phyloP scores from a whole-genome alignment of 2,113 vertebrate genomes.

The Hippocampus zosterae region DNA sequence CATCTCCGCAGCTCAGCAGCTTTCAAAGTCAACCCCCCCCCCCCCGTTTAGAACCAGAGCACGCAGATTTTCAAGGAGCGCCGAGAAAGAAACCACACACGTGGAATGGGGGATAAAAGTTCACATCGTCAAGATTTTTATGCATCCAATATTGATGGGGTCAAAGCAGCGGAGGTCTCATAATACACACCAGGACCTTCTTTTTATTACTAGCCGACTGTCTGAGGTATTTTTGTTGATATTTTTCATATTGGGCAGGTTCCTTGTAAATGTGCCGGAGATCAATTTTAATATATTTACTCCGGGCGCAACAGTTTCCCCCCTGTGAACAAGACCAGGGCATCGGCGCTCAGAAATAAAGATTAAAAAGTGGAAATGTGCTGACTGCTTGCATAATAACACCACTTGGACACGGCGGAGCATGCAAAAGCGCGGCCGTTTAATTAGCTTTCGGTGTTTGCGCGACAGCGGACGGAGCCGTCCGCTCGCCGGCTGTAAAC shows the following conservation, averaged over 20 bases:
- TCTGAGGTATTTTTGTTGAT: background rate
- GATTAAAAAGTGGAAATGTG: background rate
- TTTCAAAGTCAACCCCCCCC: background rate
- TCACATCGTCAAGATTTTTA: conserved; percentile 9
- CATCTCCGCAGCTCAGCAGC: conserved; percentile 10
- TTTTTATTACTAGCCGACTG: background rate
- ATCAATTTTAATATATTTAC: conserved; percentile 2
- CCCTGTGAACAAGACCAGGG: background rate
- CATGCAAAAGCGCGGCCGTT: no score
- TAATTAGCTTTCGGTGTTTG: no score
- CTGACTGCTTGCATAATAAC: background rate
- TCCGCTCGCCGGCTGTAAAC: no score
- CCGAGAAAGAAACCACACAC: background rate
- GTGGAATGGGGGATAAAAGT: background rate
- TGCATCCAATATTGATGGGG: conserved; percentile 12
- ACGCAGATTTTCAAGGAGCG: background rate
- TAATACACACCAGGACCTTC: conserved; percentile 12
- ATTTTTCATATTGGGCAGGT: conserved; percentile 1
- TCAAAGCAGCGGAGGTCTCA: conserved; percentile 15
- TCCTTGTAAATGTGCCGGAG: background rate
- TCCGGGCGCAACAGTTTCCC: background rate
- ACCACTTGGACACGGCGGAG: background rate
- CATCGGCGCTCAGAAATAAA: background rate
- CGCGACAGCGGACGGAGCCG: no score
- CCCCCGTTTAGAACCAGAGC: background rate